Conservation (phyloP, 2,888 invertebrate species). For the Caenorhabditis macrosperma region DNA sequence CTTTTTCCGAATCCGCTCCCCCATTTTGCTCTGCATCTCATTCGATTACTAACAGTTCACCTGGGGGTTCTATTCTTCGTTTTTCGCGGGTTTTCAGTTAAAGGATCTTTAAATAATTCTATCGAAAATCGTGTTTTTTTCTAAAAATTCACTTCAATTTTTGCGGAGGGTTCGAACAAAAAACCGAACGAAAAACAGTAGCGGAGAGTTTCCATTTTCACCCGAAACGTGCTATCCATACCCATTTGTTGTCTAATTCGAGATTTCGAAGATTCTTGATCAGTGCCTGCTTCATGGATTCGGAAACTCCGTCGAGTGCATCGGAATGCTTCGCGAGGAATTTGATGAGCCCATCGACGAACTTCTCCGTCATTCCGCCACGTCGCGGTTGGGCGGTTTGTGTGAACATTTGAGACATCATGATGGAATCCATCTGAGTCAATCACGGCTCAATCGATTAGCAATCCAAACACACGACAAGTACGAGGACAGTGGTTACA, state of each 20-base stretch:
- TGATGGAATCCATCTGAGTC: conserved; percentile 26
- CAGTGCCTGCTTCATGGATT: conserved; percentile 20
- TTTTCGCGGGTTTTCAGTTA: no score
- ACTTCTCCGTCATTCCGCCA: conserved; percentile 46
- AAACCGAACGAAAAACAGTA: no score
- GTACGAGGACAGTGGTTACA: conserved; percentile 13
- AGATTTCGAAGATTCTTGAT: conserved; percentile 25
- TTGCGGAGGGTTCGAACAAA: no score
- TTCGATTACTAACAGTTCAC: background rate
- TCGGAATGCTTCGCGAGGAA: conserved; percentile 24
- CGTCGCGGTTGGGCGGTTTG: conserved; percentile 29
- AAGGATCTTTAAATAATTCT: no score
- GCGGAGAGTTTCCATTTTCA: no score
- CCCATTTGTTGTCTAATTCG: conserved; percentile 40
- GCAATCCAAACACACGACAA: conserved; percentile 5
- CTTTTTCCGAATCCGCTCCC: no score
- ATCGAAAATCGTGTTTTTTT: no score
- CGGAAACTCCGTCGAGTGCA: conserved; percentile 8
- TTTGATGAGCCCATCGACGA: conserved; percentile 42
- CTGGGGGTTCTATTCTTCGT: no score
- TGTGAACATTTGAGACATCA: conserved; percentile 52
- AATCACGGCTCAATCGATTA: background rate
- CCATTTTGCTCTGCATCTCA: background rate
- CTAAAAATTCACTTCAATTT: no score
- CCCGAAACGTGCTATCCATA: no score